phyloP scores from a whole-genome alignment of 35 echinoderm and acorn worm species.

The Diadema setosum region DNA sequence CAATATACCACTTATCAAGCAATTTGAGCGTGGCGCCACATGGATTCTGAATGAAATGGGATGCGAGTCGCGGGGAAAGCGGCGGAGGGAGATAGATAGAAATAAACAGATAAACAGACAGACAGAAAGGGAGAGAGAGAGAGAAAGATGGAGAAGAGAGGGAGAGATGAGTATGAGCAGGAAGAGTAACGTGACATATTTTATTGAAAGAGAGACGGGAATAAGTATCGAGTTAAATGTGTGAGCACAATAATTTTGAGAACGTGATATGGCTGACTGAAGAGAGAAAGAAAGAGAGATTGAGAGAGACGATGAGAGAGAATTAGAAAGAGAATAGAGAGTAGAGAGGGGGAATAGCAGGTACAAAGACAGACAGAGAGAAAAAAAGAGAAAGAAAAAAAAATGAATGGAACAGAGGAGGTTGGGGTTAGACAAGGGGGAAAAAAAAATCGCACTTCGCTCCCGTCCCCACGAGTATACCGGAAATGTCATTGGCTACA shows the following conservation, averaged over 20 bases:
- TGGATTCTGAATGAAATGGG: not conserved
- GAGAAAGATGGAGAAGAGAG: not conserved
- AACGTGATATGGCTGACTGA: not conserved
- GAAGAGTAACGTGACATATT: not conserved
- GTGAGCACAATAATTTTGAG: too few species aligned
- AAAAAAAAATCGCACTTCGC: too few species aligned
- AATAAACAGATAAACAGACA: not conserved
- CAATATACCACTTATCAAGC: slow-evolving; percentile 10
- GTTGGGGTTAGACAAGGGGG: too few species aligned
- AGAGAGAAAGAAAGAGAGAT: not conserved
- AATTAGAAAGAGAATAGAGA: not conserved
- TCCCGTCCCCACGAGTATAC: too few species aligned
- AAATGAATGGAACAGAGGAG: not conserved
- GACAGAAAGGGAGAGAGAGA: not conserved
- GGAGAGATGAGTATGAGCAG: not conserved
- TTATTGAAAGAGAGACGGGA: not conserved
- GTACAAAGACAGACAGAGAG: not conserved
- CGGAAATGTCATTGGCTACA: too few species aligned
- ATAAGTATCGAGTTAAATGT: too few species aligned
- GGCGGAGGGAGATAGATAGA: not conserved
- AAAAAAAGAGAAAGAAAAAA: not conserved
- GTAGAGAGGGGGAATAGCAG: not conserved
- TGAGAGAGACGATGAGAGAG: not conserved
- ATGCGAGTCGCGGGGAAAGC: not conserved
- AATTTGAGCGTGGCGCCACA: not conserved